Evolutionary conservation across 1,140 invertebrate species (phyloP), one percentile per base, ranked within the genome.

Genomic region (Spodoptera frugiperda): DNA sequence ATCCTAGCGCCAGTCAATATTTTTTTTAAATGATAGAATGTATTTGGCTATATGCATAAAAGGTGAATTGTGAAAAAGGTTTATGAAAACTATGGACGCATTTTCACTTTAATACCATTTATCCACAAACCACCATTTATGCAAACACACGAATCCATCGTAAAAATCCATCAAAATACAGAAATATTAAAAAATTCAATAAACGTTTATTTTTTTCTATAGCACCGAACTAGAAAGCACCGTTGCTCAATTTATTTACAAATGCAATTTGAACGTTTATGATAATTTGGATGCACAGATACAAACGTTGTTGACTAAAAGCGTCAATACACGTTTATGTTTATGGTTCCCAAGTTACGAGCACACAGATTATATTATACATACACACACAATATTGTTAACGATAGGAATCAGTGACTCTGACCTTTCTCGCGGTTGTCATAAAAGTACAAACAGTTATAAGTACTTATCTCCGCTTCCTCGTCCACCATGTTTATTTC

Each of bases 341-440:
- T 67, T 49, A 51, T 30, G 46, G 46, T 25, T 25, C 19, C 19
- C 17, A 39, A 48, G 63, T 67, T 67, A 67, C 44, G 63, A 67
- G 44, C 39, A 14, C 63, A 49, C 44, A 67, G 46, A 67, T 30
- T 49, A 46, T 63, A 63, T 39, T 39, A 39, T 39, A 39, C 33
- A 30, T 5, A 39, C 33, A 39, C 33, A 39, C 33, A 39, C 33
- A 39, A 39, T 48, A 51, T 30, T 51, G 21, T 51, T 67, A 46
- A 49, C 46, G 63, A 49, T 67, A 49, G 46, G 46, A 67, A 67
- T 48, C 46, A 49, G 65, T 53, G 3, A 6, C 6, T 30, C 21
- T 21, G 21, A 15, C 19, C 48, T 68, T 53, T 63, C 21, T 46
- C 15, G 44, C 19, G 21, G 21, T 68, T 68, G 46, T 53, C 65